Evolutionary conservation across 2,797 vertebrate genomes (phyloP).

Genomic region (Poecilia wingei): DNA sequence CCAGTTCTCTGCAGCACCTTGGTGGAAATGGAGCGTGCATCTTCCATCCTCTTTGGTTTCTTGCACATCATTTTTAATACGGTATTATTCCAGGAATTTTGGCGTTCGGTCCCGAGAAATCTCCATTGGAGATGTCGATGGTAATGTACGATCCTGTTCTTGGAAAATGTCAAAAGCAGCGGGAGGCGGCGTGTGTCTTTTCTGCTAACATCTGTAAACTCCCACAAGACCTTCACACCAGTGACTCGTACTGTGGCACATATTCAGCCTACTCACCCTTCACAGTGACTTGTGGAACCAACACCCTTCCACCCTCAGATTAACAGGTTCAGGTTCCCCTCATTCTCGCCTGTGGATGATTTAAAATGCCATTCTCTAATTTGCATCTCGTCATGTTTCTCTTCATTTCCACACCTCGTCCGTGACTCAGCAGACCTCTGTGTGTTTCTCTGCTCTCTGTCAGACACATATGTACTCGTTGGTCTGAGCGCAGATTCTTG

Average conservation of each 20-base stretch:
- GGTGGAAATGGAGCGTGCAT: slow-evolving; percentile 11
- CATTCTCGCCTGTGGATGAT: slow-evolving; percentile 22
- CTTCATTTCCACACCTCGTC: slow-evolving; percentile 4
- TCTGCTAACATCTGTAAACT: slow-evolving; percentile 68
- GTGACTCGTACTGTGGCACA: slow-evolving; percentile 34
- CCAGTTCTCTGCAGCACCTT: neutral
- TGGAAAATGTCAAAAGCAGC: slow-evolving; percentile 46
- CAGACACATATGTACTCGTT: neutral
- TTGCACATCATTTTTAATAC: slow-evolving; percentile 13
- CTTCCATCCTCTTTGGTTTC: slow-evolving; percentile 10
- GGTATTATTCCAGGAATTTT: neutral
- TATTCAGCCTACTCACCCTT: slow-evolving; percentile 49
- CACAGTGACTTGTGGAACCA: slow-evolving; percentile 49
- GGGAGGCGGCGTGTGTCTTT: slow-evolving; percentile 14
- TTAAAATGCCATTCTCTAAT: slow-evolving; percentile 36
- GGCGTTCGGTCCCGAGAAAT: slow-evolving; percentile 5
- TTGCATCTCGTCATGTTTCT: slow-evolving; percentile 8
- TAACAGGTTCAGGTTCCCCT: slow-evolving; percentile 38
- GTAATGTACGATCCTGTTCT: slow-evolving; percentile 5
- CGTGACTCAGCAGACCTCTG: slow-evolving; percentile 36
- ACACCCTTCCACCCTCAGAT: slow-evolving; percentile 57
- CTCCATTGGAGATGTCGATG: slow-evolving; percentile 17
- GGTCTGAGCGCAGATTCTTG: neutral
- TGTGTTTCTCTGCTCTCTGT: slow-evolving; percentile 10
- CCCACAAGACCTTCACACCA: slow-evolving; percentile 69